Evolutionary conservation across 2,797 vertebrate genomes (phyloP).

Genomic region (Selene dorsalis): DNA sequence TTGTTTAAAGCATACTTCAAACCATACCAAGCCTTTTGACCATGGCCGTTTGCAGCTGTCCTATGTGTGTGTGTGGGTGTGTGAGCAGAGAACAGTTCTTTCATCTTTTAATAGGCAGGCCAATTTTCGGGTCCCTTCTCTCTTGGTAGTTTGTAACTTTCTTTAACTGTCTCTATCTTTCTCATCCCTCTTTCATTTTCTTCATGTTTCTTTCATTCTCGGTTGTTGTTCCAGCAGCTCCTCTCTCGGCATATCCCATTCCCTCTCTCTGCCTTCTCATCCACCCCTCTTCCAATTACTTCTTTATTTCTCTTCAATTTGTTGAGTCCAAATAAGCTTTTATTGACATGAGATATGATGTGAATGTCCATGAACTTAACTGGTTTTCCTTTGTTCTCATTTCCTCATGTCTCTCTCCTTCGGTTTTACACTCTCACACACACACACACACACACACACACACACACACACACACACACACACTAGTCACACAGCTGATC

Average conservation of each 20-base stretch:
- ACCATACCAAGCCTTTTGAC: slow-evolving; percentile 46
- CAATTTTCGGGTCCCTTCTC: slow-evolving; percentile 47
- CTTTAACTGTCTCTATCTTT: slow-evolving; percentile 15
- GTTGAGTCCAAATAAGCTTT: slow-evolving; percentile 1
- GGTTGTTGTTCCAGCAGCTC: background rate
- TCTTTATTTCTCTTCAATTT: background rate
- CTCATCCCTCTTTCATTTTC: background rate
- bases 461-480: slow-evolving; percentile 3
- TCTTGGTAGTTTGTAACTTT: slow-evolving; percentile 31
- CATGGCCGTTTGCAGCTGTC: slow-evolving; percentile 19
- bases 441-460: background rate
- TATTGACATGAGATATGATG: too few species aligned
- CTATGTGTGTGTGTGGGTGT: slow-evolving; percentile 23
- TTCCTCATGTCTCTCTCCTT: background rate
- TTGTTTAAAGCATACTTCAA: slow-evolving; percentile 52
- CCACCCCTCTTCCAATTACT: background rate
- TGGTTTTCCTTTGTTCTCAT: slow-evolving; percentile 5
- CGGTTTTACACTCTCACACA: background rate
- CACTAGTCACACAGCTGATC: background rate
- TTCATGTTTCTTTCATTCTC: background rate
- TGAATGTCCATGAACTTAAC: background rate
- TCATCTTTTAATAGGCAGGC: slow-evolving; percentile 54
- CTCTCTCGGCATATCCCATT: background rate
- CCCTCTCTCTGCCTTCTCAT: background rate
- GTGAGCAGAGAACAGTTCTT: slow-evolving; percentile 30